These are phyloP conservation scores for Prostheceraeus crozeri DNA, from an alignment of 2,888 invertebrate species.

Conservation along the genomic window DNA sequence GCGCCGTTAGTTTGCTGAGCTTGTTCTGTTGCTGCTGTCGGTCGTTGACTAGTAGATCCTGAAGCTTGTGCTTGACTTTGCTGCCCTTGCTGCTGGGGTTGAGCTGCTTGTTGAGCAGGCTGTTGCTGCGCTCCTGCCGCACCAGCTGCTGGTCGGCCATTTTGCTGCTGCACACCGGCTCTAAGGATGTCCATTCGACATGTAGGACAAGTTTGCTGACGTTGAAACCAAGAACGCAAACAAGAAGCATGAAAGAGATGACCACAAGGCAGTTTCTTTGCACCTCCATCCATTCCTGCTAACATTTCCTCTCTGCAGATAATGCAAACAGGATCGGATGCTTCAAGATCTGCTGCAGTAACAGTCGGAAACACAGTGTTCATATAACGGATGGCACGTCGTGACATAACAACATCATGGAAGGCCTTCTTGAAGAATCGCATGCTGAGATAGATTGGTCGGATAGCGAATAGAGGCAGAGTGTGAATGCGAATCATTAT, in stretches of 20 bases:
- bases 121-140: too few relatives aligned
- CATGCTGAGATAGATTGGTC: slow-evolving; percentile 98
- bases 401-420: slow-evolving; percentile 88
- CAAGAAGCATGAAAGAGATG: slow-evolving; percentile 98
- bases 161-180: slow-evolving; percentile 35
- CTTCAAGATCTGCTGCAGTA: slow-evolving; percentile 77
- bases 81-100: neutral
- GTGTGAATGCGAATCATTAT: slow-evolving; percentile 96
- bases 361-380: slow-evolving; percentile 94
- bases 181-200: slow-evolving; percentile 78
- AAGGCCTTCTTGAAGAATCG: slow-evolving; percentile 94
- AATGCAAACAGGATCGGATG: slow-evolving; percentile 88
- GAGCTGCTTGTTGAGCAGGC: slow-evolving; percentile 39
- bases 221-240: slow-evolving; percentile 95
- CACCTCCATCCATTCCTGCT: neutral
- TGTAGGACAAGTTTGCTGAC: slow-evolving; percentile 98
- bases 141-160: slow-evolving; percentile 36
- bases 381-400: slow-evolving; percentile 93
- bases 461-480: slow-evolving; percentile 89
- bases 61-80: slow-evolving; percentile 25
- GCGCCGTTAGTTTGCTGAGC: neutral
- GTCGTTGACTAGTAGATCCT: neutral
- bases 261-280: slow-evolving; percentile 91
- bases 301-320: slow-evolving; percentile 85
- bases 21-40: neutral